A percentile compares a stretch with the other conserved stretches of the same genome.
Evolutionary conservation across 2,113 vertebrate species (phyloP).

Genomic region (Corythornis vintsioides): DNA sequence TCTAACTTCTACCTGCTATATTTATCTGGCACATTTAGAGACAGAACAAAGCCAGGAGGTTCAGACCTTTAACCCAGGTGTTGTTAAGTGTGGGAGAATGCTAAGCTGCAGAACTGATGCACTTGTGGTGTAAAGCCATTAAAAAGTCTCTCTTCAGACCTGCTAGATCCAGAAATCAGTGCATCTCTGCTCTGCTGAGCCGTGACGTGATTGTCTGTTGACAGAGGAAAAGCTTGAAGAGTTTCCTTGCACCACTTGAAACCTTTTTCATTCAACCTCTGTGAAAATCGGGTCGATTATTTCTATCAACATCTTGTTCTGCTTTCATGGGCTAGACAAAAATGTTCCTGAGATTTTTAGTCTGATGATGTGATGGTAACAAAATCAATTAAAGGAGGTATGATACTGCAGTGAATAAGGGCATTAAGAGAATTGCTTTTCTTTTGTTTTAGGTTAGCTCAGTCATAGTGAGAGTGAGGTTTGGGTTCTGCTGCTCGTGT

Average conservation of each 20-base stretch:
- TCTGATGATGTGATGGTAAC: neutral
- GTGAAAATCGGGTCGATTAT: neutral
- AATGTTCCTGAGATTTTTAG: neutral
- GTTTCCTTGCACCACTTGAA: neutral
- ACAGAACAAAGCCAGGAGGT: neutral
- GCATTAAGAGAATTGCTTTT: neutral
- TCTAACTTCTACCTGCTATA: neutral
- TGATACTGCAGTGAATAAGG: neutral
- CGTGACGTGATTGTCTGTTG: neutral
- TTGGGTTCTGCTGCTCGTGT: neutral
- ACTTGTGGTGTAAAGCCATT: neutral
- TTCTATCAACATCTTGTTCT: neutral
- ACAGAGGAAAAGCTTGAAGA: neutral
- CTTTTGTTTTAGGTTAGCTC: neutral
- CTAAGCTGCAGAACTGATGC: neutral
- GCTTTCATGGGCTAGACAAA: neutral
- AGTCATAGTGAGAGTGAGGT: neutral
- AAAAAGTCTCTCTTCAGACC: neutral
- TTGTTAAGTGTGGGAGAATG: neutral
- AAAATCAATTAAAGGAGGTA: neutral
- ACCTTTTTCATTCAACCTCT: neutral
- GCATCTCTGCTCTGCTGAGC: neutral
- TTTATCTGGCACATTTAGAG: neutral
- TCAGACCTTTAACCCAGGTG: neutral
- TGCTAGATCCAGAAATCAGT: neutral